phyloP scores from a whole-genome alignment of 1,140 invertebrate species.

The Pentalonia nigronervosa region DNA sequence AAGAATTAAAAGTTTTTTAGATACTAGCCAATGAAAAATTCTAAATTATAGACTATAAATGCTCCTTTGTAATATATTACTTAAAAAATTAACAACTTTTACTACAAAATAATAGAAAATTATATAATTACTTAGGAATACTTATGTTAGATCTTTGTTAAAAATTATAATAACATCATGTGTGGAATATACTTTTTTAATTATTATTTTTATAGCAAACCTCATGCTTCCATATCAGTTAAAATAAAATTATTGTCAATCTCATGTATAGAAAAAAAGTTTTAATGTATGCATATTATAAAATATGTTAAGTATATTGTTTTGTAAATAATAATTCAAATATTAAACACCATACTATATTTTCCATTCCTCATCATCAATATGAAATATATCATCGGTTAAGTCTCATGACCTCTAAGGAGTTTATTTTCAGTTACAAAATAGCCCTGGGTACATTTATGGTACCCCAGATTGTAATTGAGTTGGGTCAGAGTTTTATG shows the following conservation, averaged over 20 bases:
- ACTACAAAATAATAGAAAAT: not conserved
- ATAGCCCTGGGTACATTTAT: not conserved
- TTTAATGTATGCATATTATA: not conserved
- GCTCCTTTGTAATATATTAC: not conserved
- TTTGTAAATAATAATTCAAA: not conserved
- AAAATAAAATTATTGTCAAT: not conserved
- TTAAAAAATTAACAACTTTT: not conserved
- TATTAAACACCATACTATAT: not conserved
- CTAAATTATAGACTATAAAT: not conserved
- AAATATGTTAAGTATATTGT: not conserved
- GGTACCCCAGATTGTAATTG: constrained; percentile 39
- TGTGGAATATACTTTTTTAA: no score
- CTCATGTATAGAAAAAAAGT: not conserved
- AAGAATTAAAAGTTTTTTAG: not conserved
- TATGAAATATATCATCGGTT: not conserved
- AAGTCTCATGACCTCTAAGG: constrained; percentile 2
- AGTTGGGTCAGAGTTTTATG: constrained; percentile 45
- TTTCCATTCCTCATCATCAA: not conserved
- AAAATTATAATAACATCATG: not conserved
- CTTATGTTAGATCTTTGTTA: not conserved
- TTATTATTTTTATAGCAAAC: not conserved
- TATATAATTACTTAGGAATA: not conserved
- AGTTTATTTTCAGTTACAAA: constrained; percentile 25
- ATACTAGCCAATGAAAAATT: no score
- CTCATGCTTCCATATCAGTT: not conserved